These are phyloP conservation scores for Tragelaphus imberbis DNA, from an alignment of 2,113 vertebrate species.

Conservation along the genomic window DNA sequence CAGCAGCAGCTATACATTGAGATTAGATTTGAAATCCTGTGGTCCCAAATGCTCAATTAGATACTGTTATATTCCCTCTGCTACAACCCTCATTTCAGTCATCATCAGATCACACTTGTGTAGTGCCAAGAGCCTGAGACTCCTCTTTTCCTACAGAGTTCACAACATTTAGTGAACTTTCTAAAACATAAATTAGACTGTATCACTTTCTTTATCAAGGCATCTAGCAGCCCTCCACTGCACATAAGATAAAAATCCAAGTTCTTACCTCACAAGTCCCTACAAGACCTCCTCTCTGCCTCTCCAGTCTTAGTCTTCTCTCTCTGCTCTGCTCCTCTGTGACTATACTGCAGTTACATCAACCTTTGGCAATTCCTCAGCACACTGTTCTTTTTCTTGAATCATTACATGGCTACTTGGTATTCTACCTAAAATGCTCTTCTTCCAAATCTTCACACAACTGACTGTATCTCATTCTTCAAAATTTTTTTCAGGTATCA, in stretches of 20 bases:
- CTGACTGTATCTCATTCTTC: not conserved
- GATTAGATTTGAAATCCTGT: not conserved
- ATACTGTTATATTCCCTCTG: not conserved
- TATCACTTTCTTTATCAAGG: not conserved
- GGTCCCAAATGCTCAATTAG: not conserved
- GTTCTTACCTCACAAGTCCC: not conserved
- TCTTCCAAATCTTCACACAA: not conserved
- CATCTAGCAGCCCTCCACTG: not conserved
- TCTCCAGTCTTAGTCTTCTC: not conserved
- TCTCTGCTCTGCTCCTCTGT: not conserved
- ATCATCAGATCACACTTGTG: not conserved
- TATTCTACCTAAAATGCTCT: not conserved
- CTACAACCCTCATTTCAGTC: not conserved
- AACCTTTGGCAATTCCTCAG: too few species aligned
- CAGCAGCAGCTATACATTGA: too few species aligned
- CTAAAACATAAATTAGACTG: not conserved
- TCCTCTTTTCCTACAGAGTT: not conserved
- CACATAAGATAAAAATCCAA: not conserved
- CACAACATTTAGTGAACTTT: not conserved
- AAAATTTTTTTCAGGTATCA: not conserved
- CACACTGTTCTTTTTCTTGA: not conserved
- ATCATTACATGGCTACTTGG: not conserved
- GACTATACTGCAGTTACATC: not conserved
- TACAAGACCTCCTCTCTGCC: not conserved
- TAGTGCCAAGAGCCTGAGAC: not conserved